Base-by-base conservation (phyloP, 2,797 vertebrate species). In the Spinus olivaceus region DNA sequence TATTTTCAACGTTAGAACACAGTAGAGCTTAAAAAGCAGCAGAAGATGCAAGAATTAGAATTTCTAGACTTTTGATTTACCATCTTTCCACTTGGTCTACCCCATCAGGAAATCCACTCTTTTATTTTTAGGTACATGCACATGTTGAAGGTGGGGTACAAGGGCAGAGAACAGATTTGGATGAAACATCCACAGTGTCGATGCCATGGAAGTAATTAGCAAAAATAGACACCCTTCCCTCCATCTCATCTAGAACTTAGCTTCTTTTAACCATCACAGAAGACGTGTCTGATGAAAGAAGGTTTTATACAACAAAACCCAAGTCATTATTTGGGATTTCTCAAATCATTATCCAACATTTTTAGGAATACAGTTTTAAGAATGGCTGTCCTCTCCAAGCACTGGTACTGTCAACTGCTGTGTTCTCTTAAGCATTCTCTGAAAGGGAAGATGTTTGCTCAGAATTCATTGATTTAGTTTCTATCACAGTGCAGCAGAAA, bases 401-500 rank as follows among this genome's bases (percentile, higher is more conserved):
- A 81, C 25, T 16, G 7, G 35, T 21, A 47, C 35, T 32, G 14
- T 25, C 60, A 77, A 66, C 28, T 64, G 32, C n/a, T 41, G 8
- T 4, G 7, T 33, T 57, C 53, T 60, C 77, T 61, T 74, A 35
- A 54, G 50, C 1, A 0, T 39, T 56, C 80, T 70, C 59, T 86
- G 63, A 88, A 81, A 94, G 25, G 7, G 22, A 94, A 77, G 54
- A 72, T 18, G 24, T 73, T 91, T 85, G 67, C 64, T 77, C 46
- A 73, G 82, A 91, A 86, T 19, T 15, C 42, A 74, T n/a, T 72
- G n/a, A 91, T 77, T 87, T 59, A 66, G 72, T 39, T 87, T 54
- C 72, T 69, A 66, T 32, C 72, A 63, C 6, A 78, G 22, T 16
- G 41, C 88, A 94, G 87, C 63, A 96, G 89, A 93, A 93, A 91